phyloP scores from a whole-genome alignment of 1,140 invertebrate species.

The Bradysia coprophila region DNA sequence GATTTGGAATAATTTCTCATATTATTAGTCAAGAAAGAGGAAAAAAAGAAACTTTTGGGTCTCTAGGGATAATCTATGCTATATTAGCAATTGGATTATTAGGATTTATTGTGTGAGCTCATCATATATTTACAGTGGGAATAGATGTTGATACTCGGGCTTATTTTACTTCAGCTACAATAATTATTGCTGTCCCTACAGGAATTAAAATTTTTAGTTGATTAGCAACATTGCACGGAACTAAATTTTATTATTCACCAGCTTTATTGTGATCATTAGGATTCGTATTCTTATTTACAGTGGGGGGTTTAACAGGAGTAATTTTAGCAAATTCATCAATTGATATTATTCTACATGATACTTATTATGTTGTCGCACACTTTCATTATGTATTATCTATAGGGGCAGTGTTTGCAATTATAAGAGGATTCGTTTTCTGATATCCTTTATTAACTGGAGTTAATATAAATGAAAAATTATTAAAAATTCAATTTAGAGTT shows the following conservation, averaged over 20 bases:
- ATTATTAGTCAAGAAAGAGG: conserved; percentile 36
- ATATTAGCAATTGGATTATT: conserved; percentile 42
- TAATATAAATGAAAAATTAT: conserved; percentile 28
- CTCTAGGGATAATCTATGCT: conserved; percentile 39
- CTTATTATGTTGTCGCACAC: conserved; percentile 53
- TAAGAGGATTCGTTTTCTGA: conserved; percentile 45
- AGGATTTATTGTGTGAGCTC: conserved; percentile 48
- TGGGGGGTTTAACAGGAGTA: conserved; percentile 40
- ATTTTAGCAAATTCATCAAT: conserved; percentile 49
- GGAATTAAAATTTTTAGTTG: conserved; percentile 50
- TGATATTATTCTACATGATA: conserved; percentile 52
- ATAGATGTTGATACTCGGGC: conserved; percentile 51
- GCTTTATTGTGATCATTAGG: conserved; percentile 40
- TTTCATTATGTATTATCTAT: conserved; percentile 51
- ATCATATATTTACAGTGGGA: conserved; percentile 55
- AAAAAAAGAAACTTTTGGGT: conserved; percentile 37
- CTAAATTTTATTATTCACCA: conserved; percentile 29
- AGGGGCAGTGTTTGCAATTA: conserved; percentile 49
- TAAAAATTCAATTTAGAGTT: conserved; percentile 36
- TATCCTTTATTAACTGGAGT: conserved; percentile 40
- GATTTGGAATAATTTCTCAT: conserved; percentile 44
- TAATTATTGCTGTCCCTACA: conserved; percentile 49
- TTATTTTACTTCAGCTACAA: conserved; percentile 52
- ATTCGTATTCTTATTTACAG: conserved; percentile 50
- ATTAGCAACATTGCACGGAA: conserved; percentile 33